Percentiles rank a stretch among this genome's conserved stretches.
Evolutionary conservation across 2,888 invertebrate species (phyloP).

Genomic region (Tetheella fluctuosa): DNA sequence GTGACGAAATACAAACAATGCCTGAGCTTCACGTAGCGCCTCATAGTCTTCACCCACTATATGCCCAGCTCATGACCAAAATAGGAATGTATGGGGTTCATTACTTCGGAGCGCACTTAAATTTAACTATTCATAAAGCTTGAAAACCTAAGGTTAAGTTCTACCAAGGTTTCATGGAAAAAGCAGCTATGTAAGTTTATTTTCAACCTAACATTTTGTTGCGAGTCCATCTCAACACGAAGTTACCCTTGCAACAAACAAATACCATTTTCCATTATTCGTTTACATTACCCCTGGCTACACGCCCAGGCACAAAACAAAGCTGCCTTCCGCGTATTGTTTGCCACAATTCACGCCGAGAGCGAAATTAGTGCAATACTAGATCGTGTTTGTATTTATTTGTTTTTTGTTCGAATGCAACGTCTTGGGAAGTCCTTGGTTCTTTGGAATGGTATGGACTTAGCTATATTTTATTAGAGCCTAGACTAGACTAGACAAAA

Average conservation of each 20-base stretch:
- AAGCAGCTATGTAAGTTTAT: background rate
- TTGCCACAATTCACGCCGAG: conserved; percentile 55
- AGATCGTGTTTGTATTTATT: conserved; percentile 50
- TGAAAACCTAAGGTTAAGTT: too few species aligned
- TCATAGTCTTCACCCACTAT: too few species aligned
- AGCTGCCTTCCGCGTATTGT: conserved; percentile 74
- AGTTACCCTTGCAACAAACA: background rate
- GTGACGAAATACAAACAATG: too few species aligned
- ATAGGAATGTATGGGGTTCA: too few species aligned
- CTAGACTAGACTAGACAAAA: too few species aligned
- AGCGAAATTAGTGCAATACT: conserved; percentile 61
- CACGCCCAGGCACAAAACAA: conserved; percentile 24
- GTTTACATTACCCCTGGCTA: conserved; percentile 12
- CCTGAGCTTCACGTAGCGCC: too few species aligned
- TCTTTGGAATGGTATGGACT: conserved; percentile 33
- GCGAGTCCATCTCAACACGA: background rate
- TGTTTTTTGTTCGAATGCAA: conserved; percentile 56
- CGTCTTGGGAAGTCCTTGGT: conserved; percentile 66
- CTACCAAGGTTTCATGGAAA: too few species aligned
- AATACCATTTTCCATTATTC: background rate
- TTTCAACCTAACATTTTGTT: background rate
- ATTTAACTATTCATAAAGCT: too few species aligned
- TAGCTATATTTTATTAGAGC: background rate
- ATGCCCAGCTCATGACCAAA: too few species aligned
- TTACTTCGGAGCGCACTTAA: too few species aligned